Evolutionary conservation across 2,113 vertebrate genomes (phyloP), one percentile per base, ranked within the genome.

Genomic region (Scytalopus superciliaris): DNA sequence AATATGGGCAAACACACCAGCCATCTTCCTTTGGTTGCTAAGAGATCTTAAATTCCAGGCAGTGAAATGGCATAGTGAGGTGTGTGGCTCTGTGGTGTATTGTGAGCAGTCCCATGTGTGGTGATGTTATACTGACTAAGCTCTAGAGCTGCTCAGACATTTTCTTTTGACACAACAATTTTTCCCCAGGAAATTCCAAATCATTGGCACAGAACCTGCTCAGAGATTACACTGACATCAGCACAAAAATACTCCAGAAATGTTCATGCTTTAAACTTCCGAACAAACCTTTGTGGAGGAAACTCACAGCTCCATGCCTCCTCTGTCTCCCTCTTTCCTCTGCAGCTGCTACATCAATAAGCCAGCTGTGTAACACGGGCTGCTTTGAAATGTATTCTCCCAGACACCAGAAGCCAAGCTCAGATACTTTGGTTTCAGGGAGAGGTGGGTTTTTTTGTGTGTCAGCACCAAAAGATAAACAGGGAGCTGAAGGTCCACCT

Each of bases 401-500:
- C 33, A 33, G 40, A 2, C 62, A 45, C 18, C 40, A 59, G 75
- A 72, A 52, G 5, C 6, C 44, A 52, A 35, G 10, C 1, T 44
- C 17, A 62, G n/a, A 27, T 75, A 33, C 9, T 62, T 40, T 23
- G 19, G 3, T 68, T 55, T 69, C 24, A 8, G 24, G 39, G n/a
- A n/a, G n/a, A n/a, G n/a, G n/a, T n/a, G 15, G 11, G 7, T 21
- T 73, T 91, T 72, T 89, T 79, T 19, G 11, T 50, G 17, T 50
- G 52, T 96, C 96, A 92, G 37, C 72, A 89, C 73, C 79, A 84
- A 91, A 94, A 95, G 70, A 93, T 91, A 84, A 96, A 79, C 49
- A 74, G 23, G 79, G 42, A 95, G 44, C 40, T 47, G 44, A 80
- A 94, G 40, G 40, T 81, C 84, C 83, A 57, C 57, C 72, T 94